A percentile compares a stretch with the other conserved stretches of the same genome.
Conservation (phyloP, 1,140 invertebrate genomes). For the Microplitis demolitor region DNA sequence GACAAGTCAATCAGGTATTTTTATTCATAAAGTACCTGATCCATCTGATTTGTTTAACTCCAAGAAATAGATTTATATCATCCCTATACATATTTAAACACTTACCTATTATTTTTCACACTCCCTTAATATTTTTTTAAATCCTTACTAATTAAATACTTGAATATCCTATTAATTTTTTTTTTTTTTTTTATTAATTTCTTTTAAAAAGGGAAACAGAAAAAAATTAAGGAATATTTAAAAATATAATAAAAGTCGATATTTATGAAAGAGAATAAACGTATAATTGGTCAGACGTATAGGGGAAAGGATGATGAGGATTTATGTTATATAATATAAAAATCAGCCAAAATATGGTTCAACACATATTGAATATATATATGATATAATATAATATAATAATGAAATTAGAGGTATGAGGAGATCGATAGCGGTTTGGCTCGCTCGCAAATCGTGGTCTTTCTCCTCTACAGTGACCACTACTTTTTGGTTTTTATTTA, state of each 20-base stretch:
- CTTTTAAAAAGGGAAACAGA: too few species aligned
- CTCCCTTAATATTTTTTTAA: too few species aligned
- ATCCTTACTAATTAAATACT: too few species aligned
- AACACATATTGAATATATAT: neutral
- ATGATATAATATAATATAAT: too few species aligned
- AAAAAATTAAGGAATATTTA: too few species aligned
- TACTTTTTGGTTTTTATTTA: neutral
- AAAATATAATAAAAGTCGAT: too few species aligned
- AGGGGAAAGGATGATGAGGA: neutral
- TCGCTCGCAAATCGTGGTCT: conserved; percentile 17
- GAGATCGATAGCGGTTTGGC: conserved; percentile 22
- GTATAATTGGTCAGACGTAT: neutral
- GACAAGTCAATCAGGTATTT: conserved; percentile 51
- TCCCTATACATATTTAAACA: too few species aligned
- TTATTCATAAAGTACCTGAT: neutral
- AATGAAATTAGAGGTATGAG: neutral
- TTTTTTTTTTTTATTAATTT: too few species aligned
- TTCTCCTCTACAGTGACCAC: neutral
- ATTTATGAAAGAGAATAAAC: neutral
- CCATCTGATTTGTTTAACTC: neutral
- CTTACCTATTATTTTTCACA: too few species aligned
- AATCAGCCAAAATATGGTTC: neutral
- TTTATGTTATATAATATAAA: neutral
- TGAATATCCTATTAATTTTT: too few species aligned
- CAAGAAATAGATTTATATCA: too few species aligned